phyloP scores from a whole-genome alignment of 2,113 vertebrate genomes.

The Saccopteryx leptura region DNA sequence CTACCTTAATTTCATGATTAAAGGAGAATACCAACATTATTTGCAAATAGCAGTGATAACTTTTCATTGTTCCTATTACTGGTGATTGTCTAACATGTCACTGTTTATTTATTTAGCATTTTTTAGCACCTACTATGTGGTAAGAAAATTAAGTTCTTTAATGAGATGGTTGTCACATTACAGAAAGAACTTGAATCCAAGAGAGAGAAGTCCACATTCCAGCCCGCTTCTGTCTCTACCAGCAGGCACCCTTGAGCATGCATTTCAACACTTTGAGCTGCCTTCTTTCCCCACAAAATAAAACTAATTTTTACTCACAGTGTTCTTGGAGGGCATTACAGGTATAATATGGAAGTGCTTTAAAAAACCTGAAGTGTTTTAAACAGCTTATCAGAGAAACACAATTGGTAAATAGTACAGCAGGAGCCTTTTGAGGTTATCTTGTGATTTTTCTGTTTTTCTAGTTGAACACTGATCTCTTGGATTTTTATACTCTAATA shows the following conservation, averaged over 20 bases:
- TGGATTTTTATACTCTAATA: constrained; percentile 79
- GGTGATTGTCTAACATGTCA: background rate
- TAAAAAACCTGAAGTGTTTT: constrained; percentile 29
- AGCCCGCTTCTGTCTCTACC: background rate
- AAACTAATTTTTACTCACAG: constrained; percentile 36
- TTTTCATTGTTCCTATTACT: constrained; percentile 12
- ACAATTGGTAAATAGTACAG: constrained; percentile 58
- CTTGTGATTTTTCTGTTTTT: constrained; percentile 76
- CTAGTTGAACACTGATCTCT: constrained; percentile 58
- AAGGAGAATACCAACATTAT: constrained; percentile 23
- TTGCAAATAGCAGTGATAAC: background rate
- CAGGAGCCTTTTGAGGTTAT: constrained; percentile 51
- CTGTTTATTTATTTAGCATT: background rate
- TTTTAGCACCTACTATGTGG: constrained; percentile 53
- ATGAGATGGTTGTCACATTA: background rate
- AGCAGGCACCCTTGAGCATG: background rate
- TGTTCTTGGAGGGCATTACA: background rate
- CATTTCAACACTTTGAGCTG: background rate
- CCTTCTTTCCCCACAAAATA: background rate
- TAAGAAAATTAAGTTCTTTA: constrained; percentile 1
- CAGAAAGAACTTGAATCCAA: background rate
- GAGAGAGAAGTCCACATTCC: background rate
- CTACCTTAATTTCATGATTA: background rate
- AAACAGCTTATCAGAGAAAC: constrained; percentile 46
- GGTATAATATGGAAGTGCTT: constrained; percentile 34